These are phyloP conservation scores for Ophion ventricosus DNA, from an alignment of 2,888 invertebrate genomes.

Conservation along the genomic window DNA sequence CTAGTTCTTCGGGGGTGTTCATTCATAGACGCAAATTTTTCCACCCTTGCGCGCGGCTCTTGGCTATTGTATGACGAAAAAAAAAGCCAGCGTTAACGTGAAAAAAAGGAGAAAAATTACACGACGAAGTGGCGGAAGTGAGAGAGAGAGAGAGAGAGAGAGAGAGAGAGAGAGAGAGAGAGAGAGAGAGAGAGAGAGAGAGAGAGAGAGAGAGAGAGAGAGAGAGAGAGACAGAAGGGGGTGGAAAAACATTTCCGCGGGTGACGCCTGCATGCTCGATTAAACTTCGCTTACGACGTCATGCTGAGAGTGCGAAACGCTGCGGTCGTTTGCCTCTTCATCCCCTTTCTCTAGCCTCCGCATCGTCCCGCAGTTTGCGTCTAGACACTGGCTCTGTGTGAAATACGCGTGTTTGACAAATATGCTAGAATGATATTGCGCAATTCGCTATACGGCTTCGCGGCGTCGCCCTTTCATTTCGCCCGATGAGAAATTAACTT, in stretches of 20 bases:
- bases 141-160: neutral
- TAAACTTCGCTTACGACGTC: conserved; percentile 63
- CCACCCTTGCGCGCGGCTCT: conserved; percentile 14
- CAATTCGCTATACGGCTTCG: neutral
- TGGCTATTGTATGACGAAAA: neutral
- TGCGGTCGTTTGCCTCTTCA: conserved; percentile 55
- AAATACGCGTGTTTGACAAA: conserved; percentile 52
- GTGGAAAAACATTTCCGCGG: conserved; percentile 52
- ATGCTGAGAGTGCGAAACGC: conserved; percentile 59
- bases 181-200: neutral
- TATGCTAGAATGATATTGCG: conserved; percentile 18
- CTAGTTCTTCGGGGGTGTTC: neutral
- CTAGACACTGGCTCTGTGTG: conserved; percentile 35
- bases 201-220: neutral
- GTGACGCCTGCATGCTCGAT: conserved; percentile 61
- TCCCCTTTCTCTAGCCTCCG: conserved; percentile 9
- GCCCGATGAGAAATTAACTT: conserved; percentile 59
- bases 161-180: neutral
- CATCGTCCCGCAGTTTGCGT: conserved; percentile 24
- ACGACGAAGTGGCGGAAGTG: conserved; percentile 27
- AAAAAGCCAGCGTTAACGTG: conserved; percentile 13
- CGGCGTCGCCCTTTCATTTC: conserved; percentile 1
- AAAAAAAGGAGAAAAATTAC: conserved; percentile 3
- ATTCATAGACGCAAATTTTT: conserved; percentile 9
- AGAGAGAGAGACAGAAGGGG: conserved; percentile 1